Percentiles rank a stretch among this genome's conserved stretches.
Evolutionary conservation across 1,140 invertebrate genomes (phyloP).

Genomic region (Drosophila triauraria): DNA sequence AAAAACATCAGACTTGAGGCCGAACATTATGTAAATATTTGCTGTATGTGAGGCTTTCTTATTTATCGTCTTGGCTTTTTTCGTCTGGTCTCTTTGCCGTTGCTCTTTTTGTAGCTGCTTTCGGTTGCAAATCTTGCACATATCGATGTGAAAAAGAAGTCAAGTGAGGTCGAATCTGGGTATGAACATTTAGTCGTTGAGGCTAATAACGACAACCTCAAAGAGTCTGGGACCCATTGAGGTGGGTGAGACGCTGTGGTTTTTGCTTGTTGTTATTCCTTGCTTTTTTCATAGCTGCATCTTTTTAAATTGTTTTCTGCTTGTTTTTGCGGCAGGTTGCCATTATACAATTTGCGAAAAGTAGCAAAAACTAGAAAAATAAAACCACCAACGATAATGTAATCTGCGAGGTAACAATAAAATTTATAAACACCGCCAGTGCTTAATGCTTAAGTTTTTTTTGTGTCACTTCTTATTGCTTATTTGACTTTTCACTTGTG

Average conservation of each 20-base stretch:
- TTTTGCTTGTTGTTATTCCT: conserved; percentile 30
- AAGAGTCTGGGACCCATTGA: conserved; percentile 30
- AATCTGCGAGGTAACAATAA: conserved; percentile 57
- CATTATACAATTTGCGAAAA: conserved; percentile 74
- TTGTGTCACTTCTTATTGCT: conserved; percentile 58
- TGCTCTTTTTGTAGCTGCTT: conserved; percentile 18
- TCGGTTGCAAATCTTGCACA: conserved; percentile 39
- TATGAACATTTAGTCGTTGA: conserved; percentile 67
- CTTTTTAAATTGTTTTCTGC: conserved; percentile 73
- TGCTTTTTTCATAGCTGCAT: conserved; percentile 53
- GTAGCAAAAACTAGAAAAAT: conserved; percentile 39
- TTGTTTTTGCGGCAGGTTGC: conserved; percentile 71
- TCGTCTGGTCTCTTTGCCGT: conserved; percentile 13
- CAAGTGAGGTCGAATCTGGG: conserved; percentile 77
- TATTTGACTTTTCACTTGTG: conserved; percentile 78
- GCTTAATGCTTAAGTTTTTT: conserved; percentile 25
- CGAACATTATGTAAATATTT: conserved; percentile 56
- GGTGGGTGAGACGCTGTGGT: conserved; percentile 54
- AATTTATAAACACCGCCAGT: conserved; percentile 41
- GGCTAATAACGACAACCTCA: conserved; percentile 75
- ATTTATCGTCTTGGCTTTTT: conserved; percentile 52
- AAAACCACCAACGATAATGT: conserved; percentile 48
- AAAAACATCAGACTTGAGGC: conserved; percentile 20
- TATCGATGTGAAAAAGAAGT: conserved; percentile 80
- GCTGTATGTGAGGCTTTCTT: conserved; percentile 54